Conservation (phyloP, 2,888 invertebrate genomes). For the Netelia inedita region DNA sequence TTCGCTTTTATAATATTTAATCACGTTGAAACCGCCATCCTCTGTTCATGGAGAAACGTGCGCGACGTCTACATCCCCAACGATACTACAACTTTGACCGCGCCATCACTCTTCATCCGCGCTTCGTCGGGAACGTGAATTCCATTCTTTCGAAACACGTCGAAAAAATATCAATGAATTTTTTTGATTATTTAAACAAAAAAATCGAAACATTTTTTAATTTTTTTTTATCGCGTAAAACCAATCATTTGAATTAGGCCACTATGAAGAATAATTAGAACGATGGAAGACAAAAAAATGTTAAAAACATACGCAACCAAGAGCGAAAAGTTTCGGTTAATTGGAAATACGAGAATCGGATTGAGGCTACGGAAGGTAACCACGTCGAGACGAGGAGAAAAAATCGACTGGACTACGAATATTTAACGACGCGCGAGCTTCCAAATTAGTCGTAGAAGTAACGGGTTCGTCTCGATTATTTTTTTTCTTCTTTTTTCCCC, state of each 20-base stretch:
- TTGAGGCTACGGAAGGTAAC: constrained; percentile 20
- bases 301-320: not conserved
- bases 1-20: constrained; percentile 81
- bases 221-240: not conserved
- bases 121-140: too few relatives aligned
- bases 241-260: constrained; percentile 24
- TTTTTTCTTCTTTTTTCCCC: constrained; percentile 36
- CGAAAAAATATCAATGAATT: not conserved
- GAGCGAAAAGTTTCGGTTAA: constrained; percentile 64
- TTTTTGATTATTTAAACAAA: not conserved
- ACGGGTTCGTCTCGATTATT: constrained; percentile 63
- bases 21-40: constrained; percentile 73
- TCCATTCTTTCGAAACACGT: too few relatives aligned
- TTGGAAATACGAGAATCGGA: constrained; percentile 65
- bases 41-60: constrained; percentile 64
- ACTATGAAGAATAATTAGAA: constrained; percentile 42
- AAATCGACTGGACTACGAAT: constrained; percentile 59
- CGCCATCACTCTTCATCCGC: not conserved
- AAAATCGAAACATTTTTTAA: not conserved
- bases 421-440: constrained; percentile 66
- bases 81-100: constrained; percentile 59
- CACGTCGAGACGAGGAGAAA: constrained; percentile 11
- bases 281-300: constrained; percentile 12
- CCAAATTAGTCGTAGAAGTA: constrained; percentile 70
- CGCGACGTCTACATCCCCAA: not conserved